Conservation (phyloP, 2,113 vertebrate genomes). For the Hemicordylus capensis region DNA sequence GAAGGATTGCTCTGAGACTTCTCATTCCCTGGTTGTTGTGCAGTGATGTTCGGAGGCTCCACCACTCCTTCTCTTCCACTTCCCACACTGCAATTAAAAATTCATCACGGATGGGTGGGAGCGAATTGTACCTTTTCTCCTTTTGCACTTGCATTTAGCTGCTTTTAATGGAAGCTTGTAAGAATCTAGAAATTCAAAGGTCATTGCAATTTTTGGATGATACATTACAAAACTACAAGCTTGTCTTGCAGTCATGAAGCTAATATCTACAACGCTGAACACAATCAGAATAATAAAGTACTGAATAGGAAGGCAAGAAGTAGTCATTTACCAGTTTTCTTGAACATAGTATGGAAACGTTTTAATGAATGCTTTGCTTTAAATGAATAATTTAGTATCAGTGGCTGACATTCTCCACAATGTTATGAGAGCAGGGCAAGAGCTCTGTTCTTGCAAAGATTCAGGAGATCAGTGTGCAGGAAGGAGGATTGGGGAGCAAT, state of each 20-base stretch:
- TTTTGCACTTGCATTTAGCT: neutral
- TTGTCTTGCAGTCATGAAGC: neutral
- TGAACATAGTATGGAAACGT: too few species aligned
- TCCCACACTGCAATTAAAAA: neutral
- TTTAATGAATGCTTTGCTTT: constrained; percentile 50
- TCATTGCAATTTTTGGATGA: neutral
- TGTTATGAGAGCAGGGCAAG: too few species aligned
- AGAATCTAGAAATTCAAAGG: neutral
- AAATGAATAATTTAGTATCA: constrained; percentile 15
- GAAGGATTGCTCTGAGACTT: too few species aligned
- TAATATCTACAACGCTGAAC: constrained; percentile 22
- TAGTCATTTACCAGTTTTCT: too few species aligned
- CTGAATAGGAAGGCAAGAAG: constrained; percentile 9
- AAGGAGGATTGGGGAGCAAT: too few species aligned
- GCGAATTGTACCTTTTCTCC: neutral
- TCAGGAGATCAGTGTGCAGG: too few species aligned
- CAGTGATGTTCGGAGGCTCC: too few species aligned
- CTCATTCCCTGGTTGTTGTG: neutral
- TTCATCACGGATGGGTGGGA: neutral
- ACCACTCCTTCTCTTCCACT: neutral
- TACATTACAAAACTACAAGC: neutral
- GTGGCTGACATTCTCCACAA: too few species aligned
- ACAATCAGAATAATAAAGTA: constrained; percentile 2
- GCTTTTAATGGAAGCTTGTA: neutral
- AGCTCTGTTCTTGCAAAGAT: too few species aligned